Percentiles rank a stretch among this genome's conserved stretches.
Evolutionary conservation across 1,140 invertebrate genomes (phyloP).

Genomic region (Drosophila bocqueti): DNA sequence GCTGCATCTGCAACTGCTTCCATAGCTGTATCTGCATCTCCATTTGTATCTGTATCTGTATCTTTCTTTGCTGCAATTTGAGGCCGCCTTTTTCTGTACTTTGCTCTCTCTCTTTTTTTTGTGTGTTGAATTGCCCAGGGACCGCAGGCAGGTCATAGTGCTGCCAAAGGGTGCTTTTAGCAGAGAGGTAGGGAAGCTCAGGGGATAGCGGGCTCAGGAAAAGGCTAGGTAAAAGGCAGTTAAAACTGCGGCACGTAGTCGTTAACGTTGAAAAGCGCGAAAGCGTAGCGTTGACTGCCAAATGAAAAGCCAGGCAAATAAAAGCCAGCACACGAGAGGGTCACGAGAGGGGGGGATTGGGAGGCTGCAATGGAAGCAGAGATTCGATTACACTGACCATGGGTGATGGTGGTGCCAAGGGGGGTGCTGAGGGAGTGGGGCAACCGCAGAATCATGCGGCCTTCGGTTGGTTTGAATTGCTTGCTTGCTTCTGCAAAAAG

Average conservation of each 20-base stretch:
- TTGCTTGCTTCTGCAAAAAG: slow-evolving; percentile 48
- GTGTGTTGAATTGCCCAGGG: slow-evolving; percentile 15
- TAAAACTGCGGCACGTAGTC: slow-evolving; percentile 77
- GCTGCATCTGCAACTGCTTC: background rate
- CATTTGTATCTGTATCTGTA: slow-evolving; percentile 3
- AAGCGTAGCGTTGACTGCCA: slow-evolving; percentile 70
- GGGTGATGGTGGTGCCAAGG: slow-evolving; percentile 2
- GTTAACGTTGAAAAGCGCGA: slow-evolving; percentile 67
- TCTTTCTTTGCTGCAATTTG: slow-evolving; percentile 33
- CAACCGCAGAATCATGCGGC: slow-evolving; percentile 62
- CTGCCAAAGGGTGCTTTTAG: background rate
- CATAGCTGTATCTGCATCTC: background rate
- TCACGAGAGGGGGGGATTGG: too few species aligned
- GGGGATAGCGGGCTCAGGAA: background rate
- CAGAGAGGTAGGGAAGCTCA: background rate
- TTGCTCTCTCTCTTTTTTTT: background rate
- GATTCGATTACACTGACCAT: slow-evolving; percentile 75
- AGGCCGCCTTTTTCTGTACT: slow-evolving; percentile 19
- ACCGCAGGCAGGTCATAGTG: slow-evolving; percentile 9
- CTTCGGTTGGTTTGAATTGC: slow-evolving; percentile 55
- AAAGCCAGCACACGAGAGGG: slow-evolving; percentile 48
- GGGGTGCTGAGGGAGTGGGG: background rate
- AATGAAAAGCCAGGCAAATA: slow-evolving; percentile 77
- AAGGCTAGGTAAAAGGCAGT: slow-evolving; percentile 62
- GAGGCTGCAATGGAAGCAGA: slow-evolving; percentile 49